Conservation (phyloP, 1,140 invertebrate genomes). For the Cydia splendana region DNA sequence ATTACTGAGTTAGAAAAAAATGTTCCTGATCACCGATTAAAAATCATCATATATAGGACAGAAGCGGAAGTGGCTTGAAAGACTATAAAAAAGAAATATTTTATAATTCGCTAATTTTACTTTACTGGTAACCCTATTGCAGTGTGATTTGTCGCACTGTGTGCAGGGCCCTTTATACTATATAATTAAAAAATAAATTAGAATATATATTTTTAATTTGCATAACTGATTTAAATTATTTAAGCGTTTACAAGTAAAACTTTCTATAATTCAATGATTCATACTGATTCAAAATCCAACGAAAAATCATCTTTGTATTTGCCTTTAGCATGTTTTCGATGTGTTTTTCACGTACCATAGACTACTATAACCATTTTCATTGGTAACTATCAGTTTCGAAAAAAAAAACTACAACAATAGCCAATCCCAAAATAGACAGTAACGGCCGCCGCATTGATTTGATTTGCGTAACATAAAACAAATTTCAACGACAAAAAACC, state of each 20-base stretch:
- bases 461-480: slow-evolving; percentile 41
- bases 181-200: too few species aligned
- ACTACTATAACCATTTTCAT: slow-evolving; percentile 26
- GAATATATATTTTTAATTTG: too few species aligned
- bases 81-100: too few species aligned
- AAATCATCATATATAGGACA: too few species aligned
- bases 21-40: too few species aligned
- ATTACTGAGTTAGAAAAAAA: too few species aligned
- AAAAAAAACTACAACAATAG: slow-evolving; percentile 3
- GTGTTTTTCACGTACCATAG: neutral
- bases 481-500: slow-evolving; percentile 49
- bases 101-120: too few species aligned
- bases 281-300: neutral
- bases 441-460: neutral
- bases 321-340: neutral
- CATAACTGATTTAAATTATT: neutral
- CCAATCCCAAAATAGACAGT: slow-evolving; percentile 37
- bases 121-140: too few species aligned
- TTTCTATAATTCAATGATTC: neutral
- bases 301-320: neutral
- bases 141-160: too few species aligned
- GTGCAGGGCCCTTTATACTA: too few species aligned
- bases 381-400: slow-evolving; percentile 10
- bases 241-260: neutral
- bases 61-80: too few species aligned